phyloP scores from a whole-genome alignment of 2,113 vertebrate genomes.

The Galemys pyrenaicus region DNA sequence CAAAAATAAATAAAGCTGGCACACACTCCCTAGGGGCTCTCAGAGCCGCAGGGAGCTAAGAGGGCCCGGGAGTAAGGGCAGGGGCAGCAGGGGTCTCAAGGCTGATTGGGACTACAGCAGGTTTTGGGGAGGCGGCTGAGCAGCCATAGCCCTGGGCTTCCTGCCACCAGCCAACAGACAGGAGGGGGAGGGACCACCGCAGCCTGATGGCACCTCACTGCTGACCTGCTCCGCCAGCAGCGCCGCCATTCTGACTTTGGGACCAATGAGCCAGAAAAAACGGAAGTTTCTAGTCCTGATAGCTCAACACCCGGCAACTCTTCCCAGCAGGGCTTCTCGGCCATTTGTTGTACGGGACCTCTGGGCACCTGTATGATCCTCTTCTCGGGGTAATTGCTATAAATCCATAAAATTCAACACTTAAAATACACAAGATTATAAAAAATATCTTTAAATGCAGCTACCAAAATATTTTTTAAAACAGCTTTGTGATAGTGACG shows the following conservation, averaged over 20 bases:
- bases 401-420: slow-evolving; percentile 35
- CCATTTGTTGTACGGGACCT: not conserved
- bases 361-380: not conserved
- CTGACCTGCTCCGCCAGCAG: not conserved
- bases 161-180: not conserved
- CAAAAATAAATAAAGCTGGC: not conserved
- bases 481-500: no score
- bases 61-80: not conserved
- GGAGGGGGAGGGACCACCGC: not conserved
- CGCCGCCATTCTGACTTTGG: not conserved
- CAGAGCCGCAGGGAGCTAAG: not conserved
- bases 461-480: slow-evolving; percentile 35
- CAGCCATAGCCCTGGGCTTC: not conserved
- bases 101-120: not conserved
- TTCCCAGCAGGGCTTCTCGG: not conserved
- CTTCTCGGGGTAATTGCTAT: slow-evolving; percentile 21
- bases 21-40: not conserved
- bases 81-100: not conserved
- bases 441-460: slow-evolving; percentile 50
- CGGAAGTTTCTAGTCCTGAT: not conserved
- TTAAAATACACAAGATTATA: slow-evolving; percentile 33
- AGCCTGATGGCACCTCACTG: not conserved
- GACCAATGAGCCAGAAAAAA: slow-evolving; percentile 11
- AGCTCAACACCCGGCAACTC: not conserved
- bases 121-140: not conserved